Percentiles rank a stretch among this genome's conserved stretches.
Evolutionary conservation across 2,113 vertebrate genomes (phyloP).

Genomic region (Serinus canaria): DNA sequence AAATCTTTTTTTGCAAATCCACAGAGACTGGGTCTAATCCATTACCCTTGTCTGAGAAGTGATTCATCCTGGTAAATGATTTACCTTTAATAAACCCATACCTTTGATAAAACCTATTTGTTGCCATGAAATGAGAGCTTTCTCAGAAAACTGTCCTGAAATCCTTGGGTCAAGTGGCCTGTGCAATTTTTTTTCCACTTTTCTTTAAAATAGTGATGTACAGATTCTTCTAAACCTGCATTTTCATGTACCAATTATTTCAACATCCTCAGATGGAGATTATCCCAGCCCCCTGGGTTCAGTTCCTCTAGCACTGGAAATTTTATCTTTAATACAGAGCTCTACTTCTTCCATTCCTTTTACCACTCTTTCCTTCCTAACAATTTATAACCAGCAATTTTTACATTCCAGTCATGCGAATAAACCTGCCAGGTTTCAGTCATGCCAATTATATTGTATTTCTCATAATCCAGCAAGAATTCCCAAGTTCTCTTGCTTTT

Average conservation of each 20-base stretch:
- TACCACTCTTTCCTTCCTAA: neutral
- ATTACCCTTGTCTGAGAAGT: neutral
- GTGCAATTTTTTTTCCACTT: neutral
- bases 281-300: neutral
- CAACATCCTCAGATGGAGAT: neutral
- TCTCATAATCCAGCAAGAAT: slow-evolving; percentile 40
- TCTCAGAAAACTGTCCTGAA: neutral
- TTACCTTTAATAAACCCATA: neutral
- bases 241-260: slow-evolving; percentile 52
- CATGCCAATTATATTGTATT: slow-evolving; percentile 45
- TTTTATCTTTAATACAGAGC: slow-evolving; percentile 9
- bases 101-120: neutral
- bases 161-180: neutral
- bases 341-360: slow-evolving; percentile 18
- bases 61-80: slow-evolving; percentile 4
- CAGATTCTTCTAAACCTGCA: neutral
- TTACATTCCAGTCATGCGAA: slow-evolving; percentile 38
- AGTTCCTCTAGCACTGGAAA: neutral
- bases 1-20: neutral
- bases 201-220: neutral
- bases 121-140: neutral
- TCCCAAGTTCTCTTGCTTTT: slow-evolving; percentile 27
- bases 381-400: slow-evolving; percentile 22
- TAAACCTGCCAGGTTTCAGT: slow-evolving; percentile 37
- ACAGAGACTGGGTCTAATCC: neutral